phyloP scores from a whole-genome alignment of 1,140 invertebrate species.

The Trichonephila inaurata region DNA sequence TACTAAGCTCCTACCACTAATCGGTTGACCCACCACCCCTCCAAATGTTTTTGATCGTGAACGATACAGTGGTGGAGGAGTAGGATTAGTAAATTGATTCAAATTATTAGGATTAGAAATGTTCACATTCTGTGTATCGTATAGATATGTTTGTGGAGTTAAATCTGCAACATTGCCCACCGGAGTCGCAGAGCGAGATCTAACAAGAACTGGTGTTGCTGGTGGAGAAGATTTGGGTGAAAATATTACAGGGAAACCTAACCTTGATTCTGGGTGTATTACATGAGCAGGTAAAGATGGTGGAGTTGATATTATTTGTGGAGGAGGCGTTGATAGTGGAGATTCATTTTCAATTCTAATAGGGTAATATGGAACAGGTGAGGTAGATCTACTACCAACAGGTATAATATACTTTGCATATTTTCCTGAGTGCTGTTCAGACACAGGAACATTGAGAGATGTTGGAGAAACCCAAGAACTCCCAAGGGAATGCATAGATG shows the following conservation, averaged over 20 bases:
- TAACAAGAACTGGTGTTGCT: conserved; percentile 24
- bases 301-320: conserved; percentile 66
- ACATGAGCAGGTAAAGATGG: conserved; percentile 27
- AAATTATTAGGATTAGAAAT: background rate
- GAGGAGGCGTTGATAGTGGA: conserved; percentile 57
- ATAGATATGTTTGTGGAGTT: conserved; percentile 4
- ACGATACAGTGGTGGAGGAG: conserved; percentile 26
- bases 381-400: conserved; percentile 56
- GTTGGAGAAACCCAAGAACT: conserved; percentile 19
- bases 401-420: conserved; percentile 60
- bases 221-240: conserved; percentile 67
- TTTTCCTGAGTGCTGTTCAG: conserved; percentile 14
- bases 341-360: conserved; percentile 51
- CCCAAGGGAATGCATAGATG: conserved; percentile 34
- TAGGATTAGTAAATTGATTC: conserved; percentile 24
- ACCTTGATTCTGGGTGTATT: conserved; percentile 50
- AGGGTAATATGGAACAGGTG: conserved; percentile 56
- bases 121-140: conserved; percentile 25
- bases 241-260: conserved; percentile 39
- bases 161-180: conserved; percentile 6
- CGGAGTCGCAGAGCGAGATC: conserved; percentile 52
- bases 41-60: conserved; percentile 70
- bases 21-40: conserved; percentile 25
- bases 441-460: background rate
- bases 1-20: background rate